These are phyloP conservation scores for Apotomis capreana DNA, from an alignment of 2,888 invertebrate species.

Conservation along the genomic window DNA sequence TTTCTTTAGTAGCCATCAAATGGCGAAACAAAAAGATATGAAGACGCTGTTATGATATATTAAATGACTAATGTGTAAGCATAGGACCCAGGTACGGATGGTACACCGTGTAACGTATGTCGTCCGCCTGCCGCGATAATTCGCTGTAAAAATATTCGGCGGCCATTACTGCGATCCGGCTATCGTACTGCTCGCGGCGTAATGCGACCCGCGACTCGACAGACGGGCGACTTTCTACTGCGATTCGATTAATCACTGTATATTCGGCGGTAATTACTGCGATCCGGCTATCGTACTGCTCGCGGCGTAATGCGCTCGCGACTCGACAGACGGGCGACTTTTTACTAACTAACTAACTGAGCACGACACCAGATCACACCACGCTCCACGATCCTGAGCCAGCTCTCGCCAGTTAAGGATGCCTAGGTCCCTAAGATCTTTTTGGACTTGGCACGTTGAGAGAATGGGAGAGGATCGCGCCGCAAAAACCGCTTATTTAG, in stretches of 20 bases:
- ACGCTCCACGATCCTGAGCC: too few relatives aligned
- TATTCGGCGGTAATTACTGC: constrained; percentile 31
- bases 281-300: constrained; percentile 32
- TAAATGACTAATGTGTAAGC: background rate
- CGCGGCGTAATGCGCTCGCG: constrained; percentile 28
- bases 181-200: constrained; percentile 34
- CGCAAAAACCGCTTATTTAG: too few relatives aligned
- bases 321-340: constrained; percentile 10
- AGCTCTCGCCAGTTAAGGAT: too few relatives aligned
- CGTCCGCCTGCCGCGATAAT: constrained; percentile 18
- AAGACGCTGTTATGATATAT: too few relatives aligned
- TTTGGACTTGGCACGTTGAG: too few relatives aligned
- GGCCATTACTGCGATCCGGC: constrained; percentile 34
- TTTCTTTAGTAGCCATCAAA: too few relatives aligned
- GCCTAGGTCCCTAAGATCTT: too few relatives aligned
- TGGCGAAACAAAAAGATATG: too few relatives aligned
- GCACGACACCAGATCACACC: too few relatives aligned
- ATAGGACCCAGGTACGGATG: background rate
- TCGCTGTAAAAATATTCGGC: constrained; percentile 31
- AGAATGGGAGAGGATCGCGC: too few relatives aligned
- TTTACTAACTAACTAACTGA: too few relatives aligned
- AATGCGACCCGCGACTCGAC: constrained; percentile 7
- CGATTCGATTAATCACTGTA: constrained; percentile 26
- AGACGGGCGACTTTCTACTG: constrained; percentile 24
- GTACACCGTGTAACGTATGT: background rate